These are phyloP conservation scores for Callinectes sapidus DNA, from an alignment of 2,888 invertebrate genomes.

Conservation along the genomic window DNA sequence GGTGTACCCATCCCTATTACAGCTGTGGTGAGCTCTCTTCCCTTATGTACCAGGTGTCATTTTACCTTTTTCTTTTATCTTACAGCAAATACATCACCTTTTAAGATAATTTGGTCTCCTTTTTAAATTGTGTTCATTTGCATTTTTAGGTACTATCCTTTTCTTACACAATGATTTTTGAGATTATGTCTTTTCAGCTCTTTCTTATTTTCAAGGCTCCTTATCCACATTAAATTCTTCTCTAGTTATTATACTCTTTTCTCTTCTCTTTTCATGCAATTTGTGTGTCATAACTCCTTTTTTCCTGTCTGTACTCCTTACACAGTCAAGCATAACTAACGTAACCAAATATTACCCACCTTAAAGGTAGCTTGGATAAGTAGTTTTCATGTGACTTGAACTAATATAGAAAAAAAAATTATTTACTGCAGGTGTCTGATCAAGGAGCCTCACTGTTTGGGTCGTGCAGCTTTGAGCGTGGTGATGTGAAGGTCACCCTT, in stretches of 20 bases:
- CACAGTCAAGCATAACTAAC: not conserved
- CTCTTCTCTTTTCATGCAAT: no score
- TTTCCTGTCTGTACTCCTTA: not conserved
- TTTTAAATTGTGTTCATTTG: not conserved
- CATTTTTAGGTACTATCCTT: not conserved
- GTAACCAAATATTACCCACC: not conserved
- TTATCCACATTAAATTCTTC: no score
- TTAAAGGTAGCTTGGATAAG: not conserved
- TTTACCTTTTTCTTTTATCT: no score
- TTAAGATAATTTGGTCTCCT: not conserved
- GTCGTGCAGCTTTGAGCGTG: constrained; percentile 85
- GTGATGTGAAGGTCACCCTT: constrained; percentile 90
- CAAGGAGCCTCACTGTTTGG: constrained; percentile 94
- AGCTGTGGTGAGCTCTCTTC: constrained; percentile 41
- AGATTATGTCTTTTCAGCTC: no score
- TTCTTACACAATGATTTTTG: not conserved
- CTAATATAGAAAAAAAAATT: not conserved
- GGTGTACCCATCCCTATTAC: constrained; percentile 43
- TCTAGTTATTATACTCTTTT: no score
- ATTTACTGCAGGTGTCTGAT: constrained; percentile 80
- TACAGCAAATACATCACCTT: not conserved
- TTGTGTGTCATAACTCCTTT: not conserved
- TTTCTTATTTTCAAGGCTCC: no score
- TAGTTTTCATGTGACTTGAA: not conserved
- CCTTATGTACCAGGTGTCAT: not conserved